A percentile compares a stretch with the other conserved stretches of the same genome.
Conservation (phyloP, 2,113 vertebrate species). For the Peromyscus polionotus region DNA sequence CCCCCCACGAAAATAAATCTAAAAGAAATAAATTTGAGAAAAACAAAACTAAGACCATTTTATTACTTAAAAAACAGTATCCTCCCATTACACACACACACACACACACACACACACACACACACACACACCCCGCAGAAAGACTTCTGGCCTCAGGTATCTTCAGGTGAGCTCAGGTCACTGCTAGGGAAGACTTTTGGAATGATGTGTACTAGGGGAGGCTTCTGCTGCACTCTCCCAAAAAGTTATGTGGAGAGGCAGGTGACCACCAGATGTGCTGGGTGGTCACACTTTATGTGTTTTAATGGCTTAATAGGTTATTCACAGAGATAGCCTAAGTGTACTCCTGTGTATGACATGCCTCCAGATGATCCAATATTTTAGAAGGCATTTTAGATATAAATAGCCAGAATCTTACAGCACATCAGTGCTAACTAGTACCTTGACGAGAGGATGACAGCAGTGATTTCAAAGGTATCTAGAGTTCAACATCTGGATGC, state of each 20-base stretch:
- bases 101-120: no score
- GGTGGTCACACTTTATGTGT: neutral
- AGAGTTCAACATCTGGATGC: slow-evolving; percentile 27
- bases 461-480: neutral
- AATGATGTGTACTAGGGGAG: neutral
- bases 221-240: neutral
- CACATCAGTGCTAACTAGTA: slow-evolving; percentile 18
- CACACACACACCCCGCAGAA: no score
- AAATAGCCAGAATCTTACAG: slow-evolving; percentile 11
- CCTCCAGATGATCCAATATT: neutral
- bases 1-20: neutral
- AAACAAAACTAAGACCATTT: neutral
- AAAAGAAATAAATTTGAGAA: neutral
- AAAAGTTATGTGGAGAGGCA: slow-evolving; percentile 51
- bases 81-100: neutral
- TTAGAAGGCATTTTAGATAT: slow-evolving; percentile 47
- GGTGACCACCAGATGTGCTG: neutral
- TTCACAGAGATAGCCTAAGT: neutral
- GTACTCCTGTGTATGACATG: slow-evolving; percentile 47
- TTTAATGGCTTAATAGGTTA: slow-evolving; percentile 49
- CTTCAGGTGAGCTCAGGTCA: neutral
- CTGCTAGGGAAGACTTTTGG: neutral
- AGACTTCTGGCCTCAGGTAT: neutral
- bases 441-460: neutral
- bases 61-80: neutral